Percentiles rank a stretch among this genome's conserved stretches.
phyloP scores from a whole-genome alignment of 2,888 invertebrate species.

The Drosophila koepferae region DNA sequence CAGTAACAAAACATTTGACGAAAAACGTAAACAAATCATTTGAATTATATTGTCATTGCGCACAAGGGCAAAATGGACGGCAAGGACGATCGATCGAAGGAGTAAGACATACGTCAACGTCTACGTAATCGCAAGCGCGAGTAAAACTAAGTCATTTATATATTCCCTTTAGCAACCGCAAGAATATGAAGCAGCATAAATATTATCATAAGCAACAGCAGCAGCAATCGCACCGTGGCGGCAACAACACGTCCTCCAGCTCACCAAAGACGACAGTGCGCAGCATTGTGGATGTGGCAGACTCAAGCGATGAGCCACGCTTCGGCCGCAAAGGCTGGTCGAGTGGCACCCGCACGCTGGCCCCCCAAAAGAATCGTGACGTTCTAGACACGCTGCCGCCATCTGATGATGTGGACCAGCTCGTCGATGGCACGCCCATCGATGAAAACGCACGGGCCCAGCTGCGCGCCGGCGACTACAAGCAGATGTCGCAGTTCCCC shows the following conservation, averaged over 20 bases:
- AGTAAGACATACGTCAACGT: constrained; percentile 71
- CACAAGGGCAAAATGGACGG: constrained; percentile 62
- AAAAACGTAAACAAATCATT: constrained; percentile 54
- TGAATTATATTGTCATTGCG: constrained; percentile 28
- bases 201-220: constrained; percentile 58
- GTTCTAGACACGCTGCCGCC: constrained; percentile 55
- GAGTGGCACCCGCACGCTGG: constrained; percentile 52
- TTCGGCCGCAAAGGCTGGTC: constrained; percentile 73
- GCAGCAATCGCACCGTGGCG: constrained; percentile 39
- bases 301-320: constrained; percentile 83
- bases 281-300: constrained; percentile 83
- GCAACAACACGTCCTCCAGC: constrained; percentile 76
- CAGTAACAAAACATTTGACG: constrained; percentile 17
- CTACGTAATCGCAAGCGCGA: constrained; percentile 28
- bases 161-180: constrained; percentile 71
- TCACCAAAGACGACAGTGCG: constrained; percentile 72
- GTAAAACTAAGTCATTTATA: too few species aligned
- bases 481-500: constrained; percentile 83
- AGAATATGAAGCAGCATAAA: constrained; percentile 80
- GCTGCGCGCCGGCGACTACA: constrained; percentile 84
- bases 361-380: constrained; percentile 62
- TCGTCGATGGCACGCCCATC: constrained; percentile 64
- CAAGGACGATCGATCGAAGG: constrained; percentile 83
- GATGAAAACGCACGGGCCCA: constrained; percentile 77
- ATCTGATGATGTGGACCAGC: constrained; percentile 43